These are phyloP conservation scores for Catocala sponsa DNA, from an alignment of 2,888 invertebrate species.

Conservation along the genomic window DNA sequence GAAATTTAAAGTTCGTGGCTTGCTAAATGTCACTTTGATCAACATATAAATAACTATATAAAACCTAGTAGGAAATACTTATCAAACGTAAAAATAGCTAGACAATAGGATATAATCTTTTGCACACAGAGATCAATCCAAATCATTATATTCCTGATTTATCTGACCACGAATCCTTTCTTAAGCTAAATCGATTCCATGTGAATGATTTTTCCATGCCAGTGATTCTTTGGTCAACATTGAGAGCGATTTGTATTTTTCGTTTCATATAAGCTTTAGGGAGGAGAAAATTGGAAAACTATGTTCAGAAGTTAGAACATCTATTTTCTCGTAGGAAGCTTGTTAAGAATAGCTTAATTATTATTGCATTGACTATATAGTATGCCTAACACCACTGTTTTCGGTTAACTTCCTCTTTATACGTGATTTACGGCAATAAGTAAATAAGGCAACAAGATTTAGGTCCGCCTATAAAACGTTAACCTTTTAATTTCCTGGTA, in stretches of 20 bases:
- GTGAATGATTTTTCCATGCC: slow-evolving; percentile 75
- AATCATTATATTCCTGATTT: slow-evolving; percentile 63
- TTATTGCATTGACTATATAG: no score
- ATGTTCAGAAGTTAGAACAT: slow-evolving; percentile 30
- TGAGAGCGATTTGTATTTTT: slow-evolving; percentile 65
- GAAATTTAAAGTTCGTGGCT: no score
- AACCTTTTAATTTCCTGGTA: no score
- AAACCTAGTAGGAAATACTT: no score
- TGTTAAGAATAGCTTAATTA: not conserved
- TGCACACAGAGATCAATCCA: slow-evolving; percentile 39
- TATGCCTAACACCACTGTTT: no score
- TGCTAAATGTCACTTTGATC: no score
- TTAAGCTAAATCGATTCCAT: slow-evolving; percentile 73
- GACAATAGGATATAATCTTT: slow-evolving; percentile 22
- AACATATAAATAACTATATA: no score
- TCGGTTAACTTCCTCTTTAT: no score
- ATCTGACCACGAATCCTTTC: slow-evolving; percentile 71
- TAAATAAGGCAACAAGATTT: no score
- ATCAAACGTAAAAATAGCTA: not conserved
- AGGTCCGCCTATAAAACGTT: no score
- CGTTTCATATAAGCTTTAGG: slow-evolving; percentile 47
- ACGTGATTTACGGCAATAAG: no score
- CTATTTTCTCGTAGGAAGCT: not conserved
- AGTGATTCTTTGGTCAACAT: slow-evolving; percentile 68
- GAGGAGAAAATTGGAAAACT: slow-evolving; percentile 41